Conservation (phyloP, 2,888 invertebrate genomes). For the Polydrusus cervinus region DNA sequence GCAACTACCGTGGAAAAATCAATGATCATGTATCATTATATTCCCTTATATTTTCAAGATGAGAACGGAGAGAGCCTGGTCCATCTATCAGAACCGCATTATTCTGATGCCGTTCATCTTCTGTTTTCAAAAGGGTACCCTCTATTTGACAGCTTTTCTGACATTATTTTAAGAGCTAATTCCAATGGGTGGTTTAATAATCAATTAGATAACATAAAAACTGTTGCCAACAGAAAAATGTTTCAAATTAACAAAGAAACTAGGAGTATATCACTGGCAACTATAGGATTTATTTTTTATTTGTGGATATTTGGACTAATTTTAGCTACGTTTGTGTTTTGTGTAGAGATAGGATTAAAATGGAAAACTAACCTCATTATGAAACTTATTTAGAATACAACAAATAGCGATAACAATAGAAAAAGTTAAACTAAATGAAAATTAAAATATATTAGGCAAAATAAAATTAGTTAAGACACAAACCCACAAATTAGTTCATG, state of each 20-base stretch:
- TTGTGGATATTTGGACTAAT: constrained; percentile 10
- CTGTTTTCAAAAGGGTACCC: constrained; percentile 28
- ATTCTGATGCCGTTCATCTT: constrained; percentile 9
- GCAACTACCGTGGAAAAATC: neutral
- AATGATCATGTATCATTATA: neutral
- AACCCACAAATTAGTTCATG: no score
- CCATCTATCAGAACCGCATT: neutral
- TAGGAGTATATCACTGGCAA: neutral
- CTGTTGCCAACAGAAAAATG: neutral
- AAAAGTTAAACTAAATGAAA: no score
- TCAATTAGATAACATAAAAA: neutral
- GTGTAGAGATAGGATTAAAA: neutral
- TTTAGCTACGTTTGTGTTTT: constrained; percentile 1
- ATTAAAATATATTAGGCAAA: no score
- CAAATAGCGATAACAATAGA: no score
- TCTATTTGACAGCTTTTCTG: constrained; percentile 1
- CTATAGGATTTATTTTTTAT: constrained; percentile 10
- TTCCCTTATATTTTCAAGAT: constrained; percentile 7
- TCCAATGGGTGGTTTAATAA: constrained; percentile 16
- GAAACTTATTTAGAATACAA: no score
- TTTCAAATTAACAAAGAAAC: neutral
- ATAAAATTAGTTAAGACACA: no score
- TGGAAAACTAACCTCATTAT: no score
- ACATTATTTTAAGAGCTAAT: neutral
- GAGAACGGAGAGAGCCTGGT: constrained; percentile 8